These are phyloP conservation scores for Cyphomyrus discorhynchus DNA, from an alignment of 2,113 vertebrate genomes.

Conservation along the genomic window DNA sequence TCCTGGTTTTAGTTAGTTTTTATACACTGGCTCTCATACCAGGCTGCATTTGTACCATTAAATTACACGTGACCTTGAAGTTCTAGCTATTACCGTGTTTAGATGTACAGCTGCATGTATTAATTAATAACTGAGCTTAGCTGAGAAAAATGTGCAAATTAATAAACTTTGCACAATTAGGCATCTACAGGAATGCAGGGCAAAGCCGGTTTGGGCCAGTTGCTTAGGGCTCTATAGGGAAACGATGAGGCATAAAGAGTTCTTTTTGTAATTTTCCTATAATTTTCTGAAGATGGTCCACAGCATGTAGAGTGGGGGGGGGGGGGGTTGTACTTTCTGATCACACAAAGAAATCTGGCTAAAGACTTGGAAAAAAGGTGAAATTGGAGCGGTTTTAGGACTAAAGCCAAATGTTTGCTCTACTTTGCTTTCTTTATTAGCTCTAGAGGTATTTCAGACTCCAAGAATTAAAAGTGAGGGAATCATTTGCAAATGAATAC, in stretches of 20 bases:
- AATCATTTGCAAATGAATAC: constrained; percentile 97
- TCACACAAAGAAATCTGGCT: not conserved
- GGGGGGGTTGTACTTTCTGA: constrained; percentile 16
- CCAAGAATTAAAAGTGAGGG: constrained; percentile 72
- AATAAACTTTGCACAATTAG: not conserved
- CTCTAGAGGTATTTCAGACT: constrained; percentile 87
- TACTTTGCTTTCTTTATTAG: constrained; percentile 82
- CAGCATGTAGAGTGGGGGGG: not conserved
- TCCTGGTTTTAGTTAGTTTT: not conserved
- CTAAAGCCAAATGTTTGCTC: constrained; percentile 79
- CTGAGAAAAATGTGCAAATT: not conserved
- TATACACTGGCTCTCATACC: not conserved
- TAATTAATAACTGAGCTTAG: constrained; percentile 14
- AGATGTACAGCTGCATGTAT: constrained; percentile 3
- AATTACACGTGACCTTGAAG: not conserved
- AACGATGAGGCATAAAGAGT: not conserved
- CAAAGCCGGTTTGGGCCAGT: not conserved
- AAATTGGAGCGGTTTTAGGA: constrained; percentile 73
- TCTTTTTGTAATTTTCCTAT: not conserved
- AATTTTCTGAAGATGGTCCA: constrained; percentile 1
- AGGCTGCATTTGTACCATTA: not conserved
- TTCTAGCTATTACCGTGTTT: not conserved
- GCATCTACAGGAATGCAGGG: not conserved
- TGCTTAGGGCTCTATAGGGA: not conserved
- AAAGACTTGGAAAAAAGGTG: constrained; percentile 30